A percentile compares a stretch with the other conserved stretches of the same genome.
These are phyloP conservation scores for Henricia sp. DNA, from an alignment of 53 echinoderm and acorn worm species.

Conservation along the genomic window DNA sequence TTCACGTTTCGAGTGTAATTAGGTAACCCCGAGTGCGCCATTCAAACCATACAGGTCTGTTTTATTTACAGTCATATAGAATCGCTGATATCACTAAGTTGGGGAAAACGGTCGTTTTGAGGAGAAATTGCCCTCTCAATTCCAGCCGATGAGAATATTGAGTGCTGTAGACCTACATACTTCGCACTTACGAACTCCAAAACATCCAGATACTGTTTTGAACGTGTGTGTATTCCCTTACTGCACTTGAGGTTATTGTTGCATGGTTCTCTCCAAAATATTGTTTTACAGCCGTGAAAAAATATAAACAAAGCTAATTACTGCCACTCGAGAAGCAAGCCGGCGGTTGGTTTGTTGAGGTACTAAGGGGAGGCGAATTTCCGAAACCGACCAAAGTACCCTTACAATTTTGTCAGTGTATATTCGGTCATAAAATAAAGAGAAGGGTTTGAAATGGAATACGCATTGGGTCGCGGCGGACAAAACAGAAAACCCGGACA, in stretches of 20 bases:
- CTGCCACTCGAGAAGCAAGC: not conserved
- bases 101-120: not conserved
- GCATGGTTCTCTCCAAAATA: not conserved
- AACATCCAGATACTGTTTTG: not conserved
- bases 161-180: conserved; percentile 12
- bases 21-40: conserved; percentile 7
- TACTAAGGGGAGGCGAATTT: not conserved
- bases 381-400: conserved; percentile 19
- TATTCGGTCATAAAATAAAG: conserved; percentile 32
- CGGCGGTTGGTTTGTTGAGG: not conserved
- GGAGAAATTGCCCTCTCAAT: not conserved
- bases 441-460: not conserved
- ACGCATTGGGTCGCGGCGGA: conserved; percentile 1
- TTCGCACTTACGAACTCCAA: not conserved
- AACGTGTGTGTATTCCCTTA: not conserved
- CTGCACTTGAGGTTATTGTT: not conserved
- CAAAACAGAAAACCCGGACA: not conserved
- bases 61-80: conserved; percentile 32
- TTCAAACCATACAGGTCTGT: not conserved
- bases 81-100: not conserved
- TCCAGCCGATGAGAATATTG: not conserved
- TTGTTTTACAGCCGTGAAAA: not conserved
- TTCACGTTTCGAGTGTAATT: conserved; percentile 28
- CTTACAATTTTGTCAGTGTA: conserved; percentile 28
- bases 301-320: conserved; percentile 7